Evolutionary conservation across 2,113 vertebrate species (phyloP).

Genomic region (Hypocryptadius cinnamomeus): DNA sequence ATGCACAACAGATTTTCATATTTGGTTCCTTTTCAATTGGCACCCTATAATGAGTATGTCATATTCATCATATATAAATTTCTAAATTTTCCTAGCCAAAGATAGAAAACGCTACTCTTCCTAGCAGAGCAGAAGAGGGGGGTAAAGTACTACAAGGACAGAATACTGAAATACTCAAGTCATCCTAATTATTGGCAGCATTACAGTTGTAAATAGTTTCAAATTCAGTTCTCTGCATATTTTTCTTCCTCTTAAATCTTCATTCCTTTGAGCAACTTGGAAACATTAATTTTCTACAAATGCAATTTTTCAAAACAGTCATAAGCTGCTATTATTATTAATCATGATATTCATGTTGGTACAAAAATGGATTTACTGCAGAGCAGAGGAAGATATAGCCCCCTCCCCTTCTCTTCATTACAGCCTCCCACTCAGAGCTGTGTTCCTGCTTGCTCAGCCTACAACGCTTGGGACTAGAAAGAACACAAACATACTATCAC

Average conservation of each 20-base stretch:
- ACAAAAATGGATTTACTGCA: slow-evolving; percentile 10
- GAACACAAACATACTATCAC: not conserved
- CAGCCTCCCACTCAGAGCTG: not conserved
- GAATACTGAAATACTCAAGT: not conserved
- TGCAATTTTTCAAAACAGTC: slow-evolving; percentile 37
- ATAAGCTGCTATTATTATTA: slow-evolving; percentile 40
- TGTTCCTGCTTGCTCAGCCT: not conserved
- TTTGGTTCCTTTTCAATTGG: slow-evolving; percentile 10
- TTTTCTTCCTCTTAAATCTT: slow-evolving; percentile 12
- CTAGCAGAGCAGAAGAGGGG: not conserved
- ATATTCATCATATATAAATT: not conserved
- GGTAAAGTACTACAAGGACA: not conserved
- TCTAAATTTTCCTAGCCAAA: slow-evolving; percentile 5
- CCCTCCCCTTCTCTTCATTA: not conserved
- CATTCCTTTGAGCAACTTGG: not conserved
- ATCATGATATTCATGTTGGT: not conserved
- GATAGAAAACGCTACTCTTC: not conserved
- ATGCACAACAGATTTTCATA: slow-evolving; percentile 26
- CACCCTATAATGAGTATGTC: not conserved
- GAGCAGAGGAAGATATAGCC: not conserved
- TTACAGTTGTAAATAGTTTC: slow-evolving; percentile 7
- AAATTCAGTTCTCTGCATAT: not conserved
- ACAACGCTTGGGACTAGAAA: not conserved
- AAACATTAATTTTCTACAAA: slow-evolving; percentile 32
- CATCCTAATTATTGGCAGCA: slow-evolving; percentile 9